Evolutionary conservation across 2,113 vertebrate genomes (phyloP).

Genomic region (Odocoileus hemionus): DNA sequence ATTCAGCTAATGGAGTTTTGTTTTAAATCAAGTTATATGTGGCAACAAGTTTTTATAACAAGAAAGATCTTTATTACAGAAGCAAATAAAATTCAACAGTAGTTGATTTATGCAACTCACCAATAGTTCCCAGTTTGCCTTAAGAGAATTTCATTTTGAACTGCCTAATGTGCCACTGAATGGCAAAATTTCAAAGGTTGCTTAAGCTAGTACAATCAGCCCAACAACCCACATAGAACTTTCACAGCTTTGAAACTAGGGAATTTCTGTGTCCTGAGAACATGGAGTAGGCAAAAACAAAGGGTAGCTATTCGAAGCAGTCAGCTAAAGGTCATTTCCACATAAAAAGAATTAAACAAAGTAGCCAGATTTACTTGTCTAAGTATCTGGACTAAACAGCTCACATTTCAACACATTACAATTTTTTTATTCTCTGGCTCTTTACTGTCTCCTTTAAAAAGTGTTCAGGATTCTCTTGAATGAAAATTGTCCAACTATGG

Average conservation of each 20-base stretch:
- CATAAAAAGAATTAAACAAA: neutral
- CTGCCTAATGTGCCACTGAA: neutral
- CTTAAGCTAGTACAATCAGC: neutral
- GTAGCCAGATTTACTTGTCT: neutral
- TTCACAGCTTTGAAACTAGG: neutral
- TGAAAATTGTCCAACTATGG: neutral
- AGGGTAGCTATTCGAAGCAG: neutral
- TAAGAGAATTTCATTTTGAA: neutral
- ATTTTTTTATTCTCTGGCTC: neutral
- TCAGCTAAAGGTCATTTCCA: neutral
- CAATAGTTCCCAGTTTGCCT: neutral
- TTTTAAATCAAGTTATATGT: neutral
- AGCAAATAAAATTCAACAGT: neutral
- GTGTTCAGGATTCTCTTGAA: neutral
- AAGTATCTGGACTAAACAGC: neutral
- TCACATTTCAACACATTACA: neutral
- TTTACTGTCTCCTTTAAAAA: neutral
- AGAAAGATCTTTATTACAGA: neutral
- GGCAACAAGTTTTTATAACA: neutral
- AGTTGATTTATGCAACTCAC: neutral
- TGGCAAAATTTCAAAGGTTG: constrained; percentile 3
- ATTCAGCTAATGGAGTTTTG: neutral
- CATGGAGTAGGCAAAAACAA: neutral
- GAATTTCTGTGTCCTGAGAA: neutral
- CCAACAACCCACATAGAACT: neutral